Percentiles rank a stretch among this genome's conserved stretches.
These are phyloP conservation scores for Porites evermanni DNA, from an alignment of 92 coral and sea anemone genomes.

Conservation along the genomic window DNA sequence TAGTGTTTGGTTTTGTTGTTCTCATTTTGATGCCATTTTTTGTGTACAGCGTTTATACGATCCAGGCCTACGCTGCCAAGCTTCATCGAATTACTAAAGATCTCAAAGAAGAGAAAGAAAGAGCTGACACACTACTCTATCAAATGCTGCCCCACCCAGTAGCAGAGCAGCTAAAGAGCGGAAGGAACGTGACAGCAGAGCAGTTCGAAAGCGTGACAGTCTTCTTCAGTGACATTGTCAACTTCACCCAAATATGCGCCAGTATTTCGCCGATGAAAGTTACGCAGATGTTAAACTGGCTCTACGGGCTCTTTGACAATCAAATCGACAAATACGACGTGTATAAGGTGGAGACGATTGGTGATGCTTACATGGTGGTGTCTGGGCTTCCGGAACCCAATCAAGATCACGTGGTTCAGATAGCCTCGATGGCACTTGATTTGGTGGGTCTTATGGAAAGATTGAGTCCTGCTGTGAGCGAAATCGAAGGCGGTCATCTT, in stretches of 20 bases:
- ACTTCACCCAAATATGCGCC: constrained; percentile 66
- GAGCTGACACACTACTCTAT: constrained; percentile 59
- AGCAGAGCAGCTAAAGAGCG: constrained; percentile 55
- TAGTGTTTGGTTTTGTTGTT: constrained; percentile 50
- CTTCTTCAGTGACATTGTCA: constrained; percentile 59
- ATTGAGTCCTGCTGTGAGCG: constrained; percentile 34
- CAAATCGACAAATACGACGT: constrained; percentile 81
- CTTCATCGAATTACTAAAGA: constrained; percentile 58
- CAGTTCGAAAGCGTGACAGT: constrained; percentile 66
- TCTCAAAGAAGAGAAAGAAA: constrained; percentile 72
- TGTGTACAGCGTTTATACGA: constrained; percentile 61
- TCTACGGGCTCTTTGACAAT: constrained; percentile 76
- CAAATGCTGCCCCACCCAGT: constrained; percentile 62
- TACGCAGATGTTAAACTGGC: constrained; percentile 67
- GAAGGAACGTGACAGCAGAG: constrained; percentile 52
- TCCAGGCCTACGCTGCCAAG: constrained; percentile 66
- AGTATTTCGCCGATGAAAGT: constrained; percentile 73
- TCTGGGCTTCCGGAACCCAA: constrained; percentile 55
- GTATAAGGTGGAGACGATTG: constrained; percentile 85
- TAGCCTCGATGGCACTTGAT: constrained; percentile 55
- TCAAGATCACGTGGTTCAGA: constrained; percentile 50
- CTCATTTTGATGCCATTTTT: constrained; percentile 51
- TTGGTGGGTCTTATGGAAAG: constrained; percentile 42
- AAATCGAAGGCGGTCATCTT: constrained; percentile 10
- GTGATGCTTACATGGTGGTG: constrained; percentile 89